Base-by-base conservation (phyloP, 2,888 invertebrate species). In the Drosophila nigritarsus region DNA sequence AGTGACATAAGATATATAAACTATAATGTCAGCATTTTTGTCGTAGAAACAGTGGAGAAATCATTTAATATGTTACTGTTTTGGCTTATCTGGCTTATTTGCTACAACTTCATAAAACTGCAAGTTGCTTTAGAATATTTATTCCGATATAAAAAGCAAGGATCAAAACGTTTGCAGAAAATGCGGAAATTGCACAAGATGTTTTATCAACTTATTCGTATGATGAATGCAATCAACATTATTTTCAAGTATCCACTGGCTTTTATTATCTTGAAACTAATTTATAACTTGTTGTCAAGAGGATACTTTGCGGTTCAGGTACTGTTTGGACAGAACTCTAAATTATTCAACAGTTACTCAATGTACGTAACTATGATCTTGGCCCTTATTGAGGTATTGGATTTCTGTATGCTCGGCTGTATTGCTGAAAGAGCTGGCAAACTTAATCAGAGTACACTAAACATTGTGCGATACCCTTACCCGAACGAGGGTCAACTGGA, bases 181-280 rank as follows among this genome's bases (percentile, higher is more conserved):
- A 32, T 54, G 2, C 3, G 15, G 1, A 8, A 49, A 11, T 18
- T 53, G 5, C 64, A 73, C 11, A 30, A 27, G 9, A 68, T 61
- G 20, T 61, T 34, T 4, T n/a, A 51, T 34, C 40, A 49, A n/a
- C 68, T 73, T 0, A 64, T 75, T 4, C 32, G 11, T 2, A 58
- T 65, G 34, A 58, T 34, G 5, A 58, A 34, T 11, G 51, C 45
- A 32, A 29, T 73, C 3, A 38, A 45, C 18, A 15, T 5, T 2
- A 49, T 68, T 9, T 75, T 75, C 15, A 49, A 73, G n/a, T 65
- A 61, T 30, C 68, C 74, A 5, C 15, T 68, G 11, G 11, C 53
- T 0, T 15, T 0, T 7, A 5, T 0, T 2, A 9, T 68, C 0
- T 5, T 68, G 3, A 5, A 40, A 15, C 5, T 53, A 2, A 11